Evolutionary conservation across 2,888 invertebrate species (phyloP).

Genomic region (Lithophane socia): DNA sequence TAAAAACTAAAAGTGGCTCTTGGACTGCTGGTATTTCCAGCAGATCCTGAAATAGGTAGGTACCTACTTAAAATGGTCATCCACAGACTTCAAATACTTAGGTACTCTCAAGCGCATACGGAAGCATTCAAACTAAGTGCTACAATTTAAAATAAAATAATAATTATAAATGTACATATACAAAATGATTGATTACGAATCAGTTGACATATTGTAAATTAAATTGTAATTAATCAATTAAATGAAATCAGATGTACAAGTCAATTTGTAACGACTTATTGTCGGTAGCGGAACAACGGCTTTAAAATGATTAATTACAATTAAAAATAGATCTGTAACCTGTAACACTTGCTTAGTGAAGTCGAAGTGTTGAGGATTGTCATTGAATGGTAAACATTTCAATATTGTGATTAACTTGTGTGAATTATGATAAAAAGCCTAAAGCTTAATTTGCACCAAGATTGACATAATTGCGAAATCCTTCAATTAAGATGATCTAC

Average conservation of each 20-base stretch:
- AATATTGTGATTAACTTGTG: neutral
- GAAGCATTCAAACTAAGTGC: slow-evolving; percentile 43
- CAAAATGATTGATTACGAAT: slow-evolving; percentile 54
- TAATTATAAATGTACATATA: slow-evolving; percentile 7
- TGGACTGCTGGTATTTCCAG: neutral
- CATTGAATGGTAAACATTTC: slow-evolving; percentile 6
- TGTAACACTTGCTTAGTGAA: slow-evolving; percentile 4
- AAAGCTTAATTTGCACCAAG: neutral
- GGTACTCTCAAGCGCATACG: slow-evolving; percentile 27
- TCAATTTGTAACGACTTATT: slow-evolving; percentile 53
- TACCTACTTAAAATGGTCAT: neutral
- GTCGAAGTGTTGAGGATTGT: neutral
- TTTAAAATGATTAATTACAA: slow-evolving; percentile 53
- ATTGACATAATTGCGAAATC: too few relatives aligned
- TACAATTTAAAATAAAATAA: slow-evolving; percentile 36
- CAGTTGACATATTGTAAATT: slow-evolving; percentile 48
- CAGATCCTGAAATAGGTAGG: too few relatives aligned
- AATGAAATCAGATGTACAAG: slow-evolving; percentile 50
- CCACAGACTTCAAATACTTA: neutral
- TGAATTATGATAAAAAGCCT: neutral
- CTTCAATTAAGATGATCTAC: too few relatives aligned
- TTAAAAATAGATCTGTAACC: slow-evolving; percentile 36
- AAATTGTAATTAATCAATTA: slow-evolving; percentile 63
- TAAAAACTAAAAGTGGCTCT: neutral
- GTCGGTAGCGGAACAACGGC: slow-evolving; percentile 19